Percentiles rank a stretch among this genome's conserved stretches.
Evolutionary conservation across 2,113 vertebrate species (phyloP).

Genomic region (Clupea harengus): DNA sequence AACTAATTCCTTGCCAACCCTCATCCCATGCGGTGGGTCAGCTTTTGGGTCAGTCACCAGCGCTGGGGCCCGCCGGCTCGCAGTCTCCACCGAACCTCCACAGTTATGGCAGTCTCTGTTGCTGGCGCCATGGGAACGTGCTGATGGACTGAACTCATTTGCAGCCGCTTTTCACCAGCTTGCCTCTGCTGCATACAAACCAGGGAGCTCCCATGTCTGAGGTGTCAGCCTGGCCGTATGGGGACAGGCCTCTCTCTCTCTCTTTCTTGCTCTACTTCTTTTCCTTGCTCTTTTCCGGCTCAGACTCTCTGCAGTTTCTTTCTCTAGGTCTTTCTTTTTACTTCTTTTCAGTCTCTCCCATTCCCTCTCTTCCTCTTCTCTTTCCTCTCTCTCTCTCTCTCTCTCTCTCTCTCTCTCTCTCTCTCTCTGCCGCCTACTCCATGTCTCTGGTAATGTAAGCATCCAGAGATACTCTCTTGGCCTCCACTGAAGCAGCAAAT

Average conservation of each 20-base stretch:
- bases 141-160: slow-evolving; percentile 64
- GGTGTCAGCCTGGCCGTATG: slow-evolving; percentile 21
- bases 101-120: slow-evolving; percentile 22
- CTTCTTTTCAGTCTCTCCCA: neutral
- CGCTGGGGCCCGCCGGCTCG: neutral
- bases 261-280: neutral
- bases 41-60: neutral
- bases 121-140: slow-evolving; percentile 52
- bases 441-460: slow-evolving; percentile 1
- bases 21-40: neutral
- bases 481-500: slow-evolving; percentile 34
- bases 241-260: neutral
- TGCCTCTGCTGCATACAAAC: slow-evolving; percentile 62
- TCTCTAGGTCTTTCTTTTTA: neutral
- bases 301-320: neutral
- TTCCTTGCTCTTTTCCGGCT: neutral
- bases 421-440: neutral
- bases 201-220: slow-evolving; percentile 9
- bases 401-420: neutral
- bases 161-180: slow-evolving; percentile 47
- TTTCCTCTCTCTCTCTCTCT: neutral
- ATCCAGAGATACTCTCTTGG: slow-evolving; percentile 20
- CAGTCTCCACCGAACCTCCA: neutral
- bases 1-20: slow-evolving; percentile 4
- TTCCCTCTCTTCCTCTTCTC: neutral